Percentiles rank a stretch among this genome's conserved stretches.
Conservation (phyloP, 1,140 invertebrate species). For the Acarapis woodi region DNA sequence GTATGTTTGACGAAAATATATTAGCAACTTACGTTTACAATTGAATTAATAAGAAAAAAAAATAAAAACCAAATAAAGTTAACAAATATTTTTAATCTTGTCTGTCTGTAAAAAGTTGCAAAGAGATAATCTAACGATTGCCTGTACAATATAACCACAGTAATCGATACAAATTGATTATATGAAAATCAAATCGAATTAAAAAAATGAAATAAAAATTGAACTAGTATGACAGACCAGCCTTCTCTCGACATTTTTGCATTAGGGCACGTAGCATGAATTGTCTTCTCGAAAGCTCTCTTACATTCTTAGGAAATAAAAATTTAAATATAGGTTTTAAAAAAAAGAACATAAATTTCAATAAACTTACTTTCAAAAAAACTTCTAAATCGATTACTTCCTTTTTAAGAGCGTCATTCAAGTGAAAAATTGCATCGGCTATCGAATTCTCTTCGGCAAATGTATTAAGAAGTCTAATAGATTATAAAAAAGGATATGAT, state of each 20-base stretch:
- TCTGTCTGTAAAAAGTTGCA: too few species aligned
- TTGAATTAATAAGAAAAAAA: too few species aligned
- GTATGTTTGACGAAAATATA: too few species aligned
- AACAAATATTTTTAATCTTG: too few species aligned
- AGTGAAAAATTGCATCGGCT: slow-evolving; percentile 93
- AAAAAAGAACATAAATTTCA: slow-evolving; percentile 1
- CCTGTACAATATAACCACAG: too few species aligned
- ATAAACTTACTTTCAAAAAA: slow-evolving; percentile 39
- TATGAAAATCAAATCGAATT: not conserved
- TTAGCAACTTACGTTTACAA: too few species aligned
- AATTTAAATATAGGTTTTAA: not conserved
- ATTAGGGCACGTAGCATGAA: slow-evolving; percentile 81
- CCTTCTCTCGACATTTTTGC: slow-evolving; percentile 84
- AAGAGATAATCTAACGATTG: too few species aligned
- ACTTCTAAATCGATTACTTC: slow-evolving; percentile 79
- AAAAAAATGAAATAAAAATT: not conserved
- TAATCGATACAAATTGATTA: not conserved
- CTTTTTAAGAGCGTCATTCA: slow-evolving; percentile 75
- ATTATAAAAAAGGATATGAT: slow-evolving; percentile 13
- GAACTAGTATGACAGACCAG: slow-evolving; percentile 33
- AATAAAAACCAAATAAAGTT: too few species aligned
- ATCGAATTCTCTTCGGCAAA: slow-evolving; percentile 92
- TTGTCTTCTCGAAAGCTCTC: slow-evolving; percentile 71
- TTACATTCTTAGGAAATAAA: slow-evolving; percentile 34
- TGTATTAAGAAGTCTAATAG: slow-evolving; percentile 62